Evolutionary conservation across 2,113 vertebrate species (phyloP).

Genomic region (Phaethon lepturus): DNA sequence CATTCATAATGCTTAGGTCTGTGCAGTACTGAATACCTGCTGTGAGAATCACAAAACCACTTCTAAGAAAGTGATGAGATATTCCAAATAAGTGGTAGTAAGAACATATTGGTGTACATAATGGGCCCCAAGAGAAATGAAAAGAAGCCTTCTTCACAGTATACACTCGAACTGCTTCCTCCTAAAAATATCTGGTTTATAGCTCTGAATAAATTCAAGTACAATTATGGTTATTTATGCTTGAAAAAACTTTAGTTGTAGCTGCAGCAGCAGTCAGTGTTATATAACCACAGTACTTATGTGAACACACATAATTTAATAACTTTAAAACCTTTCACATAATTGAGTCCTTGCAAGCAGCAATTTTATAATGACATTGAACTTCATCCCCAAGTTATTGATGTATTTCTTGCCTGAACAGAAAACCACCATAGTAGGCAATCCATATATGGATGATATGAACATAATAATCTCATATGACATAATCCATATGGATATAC

Average conservation of each 20-base stretch:
- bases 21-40: too few species aligned
- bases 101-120: not conserved
- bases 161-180: not conserved
- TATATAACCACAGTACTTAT: not conserved
- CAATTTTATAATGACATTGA: not conserved
- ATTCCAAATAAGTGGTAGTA: not conserved
- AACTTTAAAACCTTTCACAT: not conserved
- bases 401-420: not conserved
- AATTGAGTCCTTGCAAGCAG: not conserved
- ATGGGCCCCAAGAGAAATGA: not conserved
- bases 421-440: not conserved
- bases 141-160: not conserved
- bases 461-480: too few species aligned
- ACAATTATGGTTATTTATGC: not conserved
- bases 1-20: not conserved
- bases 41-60: not conserved
- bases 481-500: too few species aligned
- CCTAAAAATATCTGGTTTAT: not conserved
- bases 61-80: not conserved
- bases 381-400: not conserved
- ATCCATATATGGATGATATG: too few species aligned
- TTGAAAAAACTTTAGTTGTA: not conserved
- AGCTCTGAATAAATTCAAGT: not conserved
- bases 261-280: not conserved
- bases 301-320: not conserved